Evolutionary conservation across 2,113 vertebrate genomes (phyloP), one percentile per base, ranked within the genome.

Genomic region (Camarhynchus parvulus): DNA sequence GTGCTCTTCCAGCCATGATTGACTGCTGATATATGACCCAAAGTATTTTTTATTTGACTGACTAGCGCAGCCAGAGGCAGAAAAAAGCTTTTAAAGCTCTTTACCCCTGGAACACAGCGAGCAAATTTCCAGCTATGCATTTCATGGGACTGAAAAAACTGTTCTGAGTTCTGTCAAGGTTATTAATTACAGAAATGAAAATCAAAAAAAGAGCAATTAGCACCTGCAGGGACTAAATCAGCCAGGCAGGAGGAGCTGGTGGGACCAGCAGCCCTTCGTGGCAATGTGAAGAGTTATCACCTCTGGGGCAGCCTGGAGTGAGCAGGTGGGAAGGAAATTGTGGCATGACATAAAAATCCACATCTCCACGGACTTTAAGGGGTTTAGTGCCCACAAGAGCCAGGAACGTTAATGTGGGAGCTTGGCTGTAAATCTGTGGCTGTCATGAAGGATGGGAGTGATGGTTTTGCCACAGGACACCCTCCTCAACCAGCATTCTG

Each of bases 341-440:
- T 7, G 6, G 39, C 12, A 15, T 0, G 7, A 12, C 64, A 76
- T 58, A 80, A 87, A 86, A 96, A 79, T 20, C 72, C 25, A 9
- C 1, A 1, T 41, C 25, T 49, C 23, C 24, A 9, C 0, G 2
- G 37, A 62, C 10, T 25, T 1, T 5, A 7, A 33, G 35, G 39
- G 9, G 13, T 87, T 67, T 44, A 47, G 63, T 27, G 24, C 16
- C 37, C 66, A 35, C 21, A 8, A 61, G 58, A 69, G 64, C 44
- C 31, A 4, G 3, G 15, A 44, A 49, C 37, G n/a, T 63, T 53
- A n/a, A 86, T 50, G 53, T 79, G 41, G 23, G 49, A 55, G 25
- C 47, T 78, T 17, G 6, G 35, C 52, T 35, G 11, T 2, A 7
- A 16, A 12, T n/a, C 23, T 44, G 0, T 9, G 46, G 18, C n/a